Percentiles rank a stretch among this genome's conserved stretches.
These are phyloP conservation scores for Bubalus kerabau DNA, from an alignment of 2,113 vertebrate species.

Conservation along the genomic window DNA sequence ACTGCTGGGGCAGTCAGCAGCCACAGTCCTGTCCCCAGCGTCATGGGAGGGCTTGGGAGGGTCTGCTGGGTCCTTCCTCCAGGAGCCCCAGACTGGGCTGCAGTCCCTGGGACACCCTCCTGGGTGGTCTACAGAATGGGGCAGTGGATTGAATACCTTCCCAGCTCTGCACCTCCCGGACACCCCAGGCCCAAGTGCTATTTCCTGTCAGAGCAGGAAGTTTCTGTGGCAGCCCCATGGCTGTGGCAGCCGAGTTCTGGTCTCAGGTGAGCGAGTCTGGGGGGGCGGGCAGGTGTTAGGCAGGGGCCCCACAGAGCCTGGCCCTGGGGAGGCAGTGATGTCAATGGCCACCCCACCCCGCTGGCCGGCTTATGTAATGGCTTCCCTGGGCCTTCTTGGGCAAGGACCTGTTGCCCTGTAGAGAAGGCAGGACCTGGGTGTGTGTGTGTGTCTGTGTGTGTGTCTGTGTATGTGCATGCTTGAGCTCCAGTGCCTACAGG, in stretches of 20 bases:
- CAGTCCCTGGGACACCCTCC: not conserved
- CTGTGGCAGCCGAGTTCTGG: not conserved
- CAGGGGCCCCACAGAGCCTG: conserved; percentile 2
- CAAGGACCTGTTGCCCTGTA: conserved; percentile 51
- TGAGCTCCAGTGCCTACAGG: not conserved
- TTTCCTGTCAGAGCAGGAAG: conserved; percentile 59
- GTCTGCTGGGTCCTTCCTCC: not conserved
- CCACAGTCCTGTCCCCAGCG: not conserved
- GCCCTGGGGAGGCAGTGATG: conserved; percentile 59
- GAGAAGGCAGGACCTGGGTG: not conserved
- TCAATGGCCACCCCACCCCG: conserved; percentile 47
- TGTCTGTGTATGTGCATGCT: not conserved
- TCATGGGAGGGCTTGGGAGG: not conserved
- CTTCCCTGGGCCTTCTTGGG: not conserved
- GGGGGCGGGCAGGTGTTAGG: conserved; percentile 33
- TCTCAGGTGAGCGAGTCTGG: conserved; percentile 2
- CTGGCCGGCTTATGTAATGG: conserved; percentile 63
- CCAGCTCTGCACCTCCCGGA: not conserved
- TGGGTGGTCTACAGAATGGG: not conserved
- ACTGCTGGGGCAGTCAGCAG: not conserved
- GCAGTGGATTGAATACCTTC: not conserved
- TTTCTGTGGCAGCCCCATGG: not conserved
- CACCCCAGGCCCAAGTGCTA: not conserved
- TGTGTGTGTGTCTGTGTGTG: not conserved
- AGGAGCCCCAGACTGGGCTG: not conserved